phyloP scores from a whole-genome alignment of 2,888 invertebrate species.

The Mesoligia furuncula region DNA sequence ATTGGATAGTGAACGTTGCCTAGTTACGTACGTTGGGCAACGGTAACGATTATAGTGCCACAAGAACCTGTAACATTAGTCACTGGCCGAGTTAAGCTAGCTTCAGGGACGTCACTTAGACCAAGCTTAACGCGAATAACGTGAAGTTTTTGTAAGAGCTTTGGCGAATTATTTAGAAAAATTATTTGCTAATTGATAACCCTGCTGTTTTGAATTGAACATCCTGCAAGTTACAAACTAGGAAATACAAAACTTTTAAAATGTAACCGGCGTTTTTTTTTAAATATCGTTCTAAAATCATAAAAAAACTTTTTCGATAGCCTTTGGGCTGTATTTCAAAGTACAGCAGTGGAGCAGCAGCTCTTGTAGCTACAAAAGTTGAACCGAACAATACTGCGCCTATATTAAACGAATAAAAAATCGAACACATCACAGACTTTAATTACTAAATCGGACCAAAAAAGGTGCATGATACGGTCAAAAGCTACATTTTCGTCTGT shows the following conservation, averaged over 20 bases:
- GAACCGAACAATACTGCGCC: conserved; percentile 23
- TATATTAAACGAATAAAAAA: conserved; percentile 47
- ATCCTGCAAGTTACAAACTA: background rate
- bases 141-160: conserved; percentile 1
- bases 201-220: background rate
- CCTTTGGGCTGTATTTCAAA: background rate
- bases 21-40: conserved; percentile 58
- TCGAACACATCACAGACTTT: conserved; percentile 54
- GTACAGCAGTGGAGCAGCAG: background rate
- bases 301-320: background rate
- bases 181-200: background rate
- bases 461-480: conserved; percentile 63
- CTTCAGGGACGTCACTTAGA: conserved; percentile 44
- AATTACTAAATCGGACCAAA: conserved; percentile 56
- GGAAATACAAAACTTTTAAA: background rate
- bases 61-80: conserved; percentile 60
- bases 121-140: background rate
- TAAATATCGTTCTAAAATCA: background rate
- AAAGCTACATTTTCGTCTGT: conserved; percentile 55
- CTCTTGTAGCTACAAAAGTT: conserved; percentile 25
- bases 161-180: conserved; percentile 8
- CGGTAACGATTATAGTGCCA: conserved; percentile 61
- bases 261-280: too few species aligned
- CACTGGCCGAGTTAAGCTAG: conserved; percentile 53
- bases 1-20: conserved; percentile 52